Evolutionary conservation across 2,888 invertebrate genomes (phyloP).

Genomic region (Opisthograptis luteolata): DNA sequence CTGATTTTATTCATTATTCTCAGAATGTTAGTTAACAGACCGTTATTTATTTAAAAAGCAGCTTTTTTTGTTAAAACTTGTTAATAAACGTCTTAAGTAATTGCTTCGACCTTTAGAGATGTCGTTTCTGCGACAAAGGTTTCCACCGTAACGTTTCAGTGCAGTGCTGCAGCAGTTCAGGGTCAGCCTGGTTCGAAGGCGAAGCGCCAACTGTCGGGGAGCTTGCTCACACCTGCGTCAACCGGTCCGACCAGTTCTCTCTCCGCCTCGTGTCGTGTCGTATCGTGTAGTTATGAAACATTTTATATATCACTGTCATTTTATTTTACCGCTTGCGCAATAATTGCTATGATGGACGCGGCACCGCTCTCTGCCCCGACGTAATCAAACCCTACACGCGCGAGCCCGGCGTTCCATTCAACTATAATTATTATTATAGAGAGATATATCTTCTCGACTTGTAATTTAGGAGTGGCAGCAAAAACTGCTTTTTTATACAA

Average conservation of each 20-base stretch:
- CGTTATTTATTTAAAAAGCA: conserved; percentile 7
- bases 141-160: conserved; percentile 37
- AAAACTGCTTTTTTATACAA: neutral
- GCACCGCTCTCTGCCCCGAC: conserved; percentile 37
- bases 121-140: conserved; percentile 41
- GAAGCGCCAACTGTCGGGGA: conserved; percentile 46
- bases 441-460: conserved; percentile 13
- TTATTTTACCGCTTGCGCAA: conserved; percentile 71
- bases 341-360: conserved; percentile 51
- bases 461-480: conserved; percentile 17
- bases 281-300: conserved; percentile 66
- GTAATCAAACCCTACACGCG: conserved; percentile 29
- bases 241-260: conserved; percentile 66
- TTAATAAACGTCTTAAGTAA: conserved; percentile 36
- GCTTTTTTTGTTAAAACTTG: conserved; percentile 24
- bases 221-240: conserved; percentile 61
- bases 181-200: conserved; percentile 50
- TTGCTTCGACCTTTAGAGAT: conserved; percentile 42
- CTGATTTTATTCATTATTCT: neutral
- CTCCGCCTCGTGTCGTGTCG: conserved; percentile 49
- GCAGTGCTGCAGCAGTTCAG: conserved; percentile 51
- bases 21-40: conserved; percentile 10
- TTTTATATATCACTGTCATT: conserved; percentile 62
- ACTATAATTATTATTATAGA: conserved; percentile 16
- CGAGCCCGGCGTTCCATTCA: conserved; percentile 33